Base-by-base conservation (phyloP, 2,888 invertebrate species). In the Autographa gamma region DNA sequence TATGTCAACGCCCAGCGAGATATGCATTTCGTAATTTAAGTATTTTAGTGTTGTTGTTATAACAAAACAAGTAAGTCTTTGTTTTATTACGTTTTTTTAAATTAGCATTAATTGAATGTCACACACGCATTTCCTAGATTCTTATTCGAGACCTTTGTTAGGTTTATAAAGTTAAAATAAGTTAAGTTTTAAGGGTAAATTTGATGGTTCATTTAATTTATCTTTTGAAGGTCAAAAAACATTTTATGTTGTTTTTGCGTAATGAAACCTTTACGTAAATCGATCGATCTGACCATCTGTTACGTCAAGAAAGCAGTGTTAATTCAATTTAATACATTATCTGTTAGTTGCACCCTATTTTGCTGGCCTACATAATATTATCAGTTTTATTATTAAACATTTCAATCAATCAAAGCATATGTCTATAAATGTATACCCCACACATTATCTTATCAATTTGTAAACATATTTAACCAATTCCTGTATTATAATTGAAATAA, bases 31-130 rank as follows among this genome's bases (percentile, higher is more conserved):
- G 69, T 80, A 79, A 77, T 67, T 60, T 84, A 82, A 78, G 80
- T 76, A 68, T 73, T 60, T 48, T n/a, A 76, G 80, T 80, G 75
- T 74, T 75, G 73, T 78, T 73, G 52, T 56, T 71, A 66, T 65
- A 74, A 67, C 66, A 71, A 79, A 80, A 75, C 71, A 80, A 70
- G 86, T 88, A 82, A 83, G 84, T 83, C 85, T 86, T 87, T 87
- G 87, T 86, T 80, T 41, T 59, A 73, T 31, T 74, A 68, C 16
- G 2, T 34, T 63, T 64, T 43, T 68, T 71, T 63, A 52, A 52
- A 52, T 19, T 63, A 52, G 11, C 16, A 60, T 69, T 62, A 63
- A 58, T 73, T 76, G 59, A 63, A 68, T 60, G 62, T 64, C 58
- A 74, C 77, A 60, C 59, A 25, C 8, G 38, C 61, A 31, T 25